A percentile compares a stretch with the other conserved stretches of the same genome.
These are phyloP conservation scores for Pempheris klunzingeri DNA, from an alignment of 2,797 vertebrate species.

Conservation along the genomic window DNA sequence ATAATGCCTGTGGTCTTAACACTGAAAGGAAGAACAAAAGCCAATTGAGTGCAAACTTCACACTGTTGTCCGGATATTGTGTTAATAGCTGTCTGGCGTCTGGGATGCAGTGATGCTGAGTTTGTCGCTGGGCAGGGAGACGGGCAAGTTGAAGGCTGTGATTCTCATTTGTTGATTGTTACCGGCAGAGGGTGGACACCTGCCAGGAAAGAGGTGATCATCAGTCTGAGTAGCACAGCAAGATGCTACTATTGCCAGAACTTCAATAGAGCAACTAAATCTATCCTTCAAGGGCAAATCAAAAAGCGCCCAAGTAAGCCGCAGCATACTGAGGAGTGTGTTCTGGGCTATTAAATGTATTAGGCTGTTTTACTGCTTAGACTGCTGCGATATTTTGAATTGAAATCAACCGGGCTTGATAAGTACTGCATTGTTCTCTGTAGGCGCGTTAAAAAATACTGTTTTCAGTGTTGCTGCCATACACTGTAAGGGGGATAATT, in stretches of 20 bases:
- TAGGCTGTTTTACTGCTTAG: conserved; percentile 42
- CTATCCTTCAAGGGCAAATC: conserved; percentile 78
- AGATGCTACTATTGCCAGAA: conserved; percentile 77
- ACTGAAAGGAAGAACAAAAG: conserved; percentile 53
- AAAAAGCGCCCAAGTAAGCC: conserved; percentile 67
- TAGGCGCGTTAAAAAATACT: conserved; percentile 30
- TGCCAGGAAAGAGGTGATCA: conserved; percentile 80
- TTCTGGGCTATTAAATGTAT: conserved; percentile 63
- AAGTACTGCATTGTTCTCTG: conserved; percentile 24
- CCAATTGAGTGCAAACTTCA: conserved; percentile 42
- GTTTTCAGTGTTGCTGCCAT: conserved; percentile 32
- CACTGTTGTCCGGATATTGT: conserved; percentile 46
- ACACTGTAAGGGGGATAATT: conserved; percentile 30
- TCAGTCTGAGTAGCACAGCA: conserved; percentile 81
- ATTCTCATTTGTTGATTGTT: conserved; percentile 86
- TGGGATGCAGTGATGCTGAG: conserved; percentile 51
- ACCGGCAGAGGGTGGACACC: conserved; percentile 80
- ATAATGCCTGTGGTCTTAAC: conserved; percentile 50
- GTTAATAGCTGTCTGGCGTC: conserved; percentile 71
- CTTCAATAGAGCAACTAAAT: conserved; percentile 77
- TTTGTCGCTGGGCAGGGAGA: conserved; percentile 65
- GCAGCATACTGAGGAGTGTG: conserved; percentile 62
- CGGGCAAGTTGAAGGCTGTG: conserved; percentile 65
- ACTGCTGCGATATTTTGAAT: conserved; percentile 52
- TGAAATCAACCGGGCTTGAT: conserved; percentile 40